Evolutionary conservation across 1,140 invertebrate genomes (phyloP).

Genomic region (Drosophila sp.): DNA sequence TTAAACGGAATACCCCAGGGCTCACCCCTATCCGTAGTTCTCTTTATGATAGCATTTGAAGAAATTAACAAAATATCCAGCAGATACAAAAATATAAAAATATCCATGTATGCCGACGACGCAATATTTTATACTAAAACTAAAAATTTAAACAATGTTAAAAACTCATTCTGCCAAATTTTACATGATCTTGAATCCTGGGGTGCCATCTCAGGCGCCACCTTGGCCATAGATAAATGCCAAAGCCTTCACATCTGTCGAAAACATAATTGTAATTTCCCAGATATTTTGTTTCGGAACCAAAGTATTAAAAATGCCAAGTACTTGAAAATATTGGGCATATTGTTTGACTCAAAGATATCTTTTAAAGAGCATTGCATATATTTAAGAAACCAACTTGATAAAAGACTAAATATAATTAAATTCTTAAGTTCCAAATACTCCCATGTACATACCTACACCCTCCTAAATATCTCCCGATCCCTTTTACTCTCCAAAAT

Average conservation of each 20-base stretch:
- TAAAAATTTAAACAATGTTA: conserved; percentile 17
- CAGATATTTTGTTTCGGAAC: too few relatives aligned
- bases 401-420: conserved; percentile 22
- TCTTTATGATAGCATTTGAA: conserved; percentile 44
- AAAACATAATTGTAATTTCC: too few relatives aligned
- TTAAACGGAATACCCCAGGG: conserved; percentile 42
- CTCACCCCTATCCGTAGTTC: conserved; percentile 40
- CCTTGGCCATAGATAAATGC: too few relatives aligned
- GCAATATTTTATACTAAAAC: conserved; percentile 32
- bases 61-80: conserved; percentile 28
- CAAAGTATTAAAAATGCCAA: too few relatives aligned
- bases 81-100: too few relatives aligned
- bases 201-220: too few relatives aligned
- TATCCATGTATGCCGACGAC: too few relatives aligned
- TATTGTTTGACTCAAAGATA: too few relatives aligned
- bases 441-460: conserved; percentile 15
- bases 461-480: background rate
- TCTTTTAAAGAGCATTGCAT: conserved; percentile 11
- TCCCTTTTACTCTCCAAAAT: conserved; percentile 23
- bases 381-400: conserved; percentile 17
- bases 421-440: conserved; percentile 19
- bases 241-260: too few relatives aligned
- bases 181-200: too few relatives aligned
- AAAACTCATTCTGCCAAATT: conserved; percentile 8
- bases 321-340: too few relatives aligned